Evolutionary conservation across 2,797 vertebrate genomes (phyloP).

Genomic region (Anas acuta): DNA sequence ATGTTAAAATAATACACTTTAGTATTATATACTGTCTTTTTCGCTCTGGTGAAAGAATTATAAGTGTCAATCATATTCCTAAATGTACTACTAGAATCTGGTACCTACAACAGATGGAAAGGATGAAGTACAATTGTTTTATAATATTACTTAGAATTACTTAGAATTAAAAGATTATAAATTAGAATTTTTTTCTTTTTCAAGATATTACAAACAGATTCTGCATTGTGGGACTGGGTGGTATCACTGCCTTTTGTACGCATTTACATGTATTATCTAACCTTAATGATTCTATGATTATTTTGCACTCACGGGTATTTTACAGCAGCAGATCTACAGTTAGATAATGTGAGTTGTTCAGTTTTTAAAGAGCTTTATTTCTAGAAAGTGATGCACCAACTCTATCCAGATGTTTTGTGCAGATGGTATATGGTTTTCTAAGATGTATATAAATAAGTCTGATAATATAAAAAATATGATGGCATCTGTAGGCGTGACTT

Average conservation of each 20-base stretch:
- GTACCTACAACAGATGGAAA: not conserved
- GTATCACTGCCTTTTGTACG: not conserved
- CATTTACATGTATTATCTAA: not conserved
- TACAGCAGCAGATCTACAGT: not conserved
- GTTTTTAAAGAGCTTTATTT: not conserved
- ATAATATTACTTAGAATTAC: not conserved
- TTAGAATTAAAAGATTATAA: too few relatives aligned
- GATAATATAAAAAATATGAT: not conserved
- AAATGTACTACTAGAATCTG: not conserved
- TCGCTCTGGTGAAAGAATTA: not conserved
- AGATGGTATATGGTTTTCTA: not conserved
- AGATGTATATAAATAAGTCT: not conserved
- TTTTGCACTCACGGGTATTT: not conserved
- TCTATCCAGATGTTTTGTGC: not conserved
- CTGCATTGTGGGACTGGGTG: not conserved
- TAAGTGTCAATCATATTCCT: not conserved
- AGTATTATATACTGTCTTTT: not conserved
- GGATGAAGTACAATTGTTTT: not conserved
- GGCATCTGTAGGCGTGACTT: not conserved
- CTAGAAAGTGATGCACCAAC: not conserved
- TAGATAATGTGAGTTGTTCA: not conserved
- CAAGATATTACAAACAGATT: not conserved
- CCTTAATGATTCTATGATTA: too few relatives aligned
- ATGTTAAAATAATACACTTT: not conserved
- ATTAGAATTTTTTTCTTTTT: not conserved